phyloP scores from a whole-genome alignment of 1,140 invertebrate genomes.

The Daktulosphaira vitifoliae region DNA sequence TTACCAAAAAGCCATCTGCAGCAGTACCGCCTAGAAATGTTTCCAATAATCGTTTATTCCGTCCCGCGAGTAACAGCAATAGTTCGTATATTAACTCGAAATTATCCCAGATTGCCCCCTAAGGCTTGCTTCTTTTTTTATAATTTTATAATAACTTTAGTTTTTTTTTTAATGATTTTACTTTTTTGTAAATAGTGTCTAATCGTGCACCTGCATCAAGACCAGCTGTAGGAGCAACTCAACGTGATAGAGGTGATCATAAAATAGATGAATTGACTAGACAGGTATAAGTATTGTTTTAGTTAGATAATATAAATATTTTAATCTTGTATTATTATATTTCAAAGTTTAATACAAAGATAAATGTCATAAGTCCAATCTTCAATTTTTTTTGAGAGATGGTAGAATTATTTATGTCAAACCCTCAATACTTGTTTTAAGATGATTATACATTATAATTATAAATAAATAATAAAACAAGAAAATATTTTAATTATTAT shows the following conservation, averaged over 20 bases:
- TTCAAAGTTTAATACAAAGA: no score
- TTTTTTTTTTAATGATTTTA: not conserved
- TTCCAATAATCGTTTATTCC: constrained; percentile 22
- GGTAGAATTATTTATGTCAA: no score
- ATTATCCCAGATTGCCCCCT: constrained; percentile 27
- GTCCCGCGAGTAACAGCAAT: constrained; percentile 29
- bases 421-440: no score
- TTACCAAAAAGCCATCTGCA: constrained; percentile 23
- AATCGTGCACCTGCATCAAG: constrained; percentile 39
- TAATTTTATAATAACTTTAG: not conserved
- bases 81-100: constrained; percentile 31
- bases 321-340: no score
- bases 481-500: no score
- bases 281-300: constrained; percentile 42
- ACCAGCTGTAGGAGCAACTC: constrained; percentile 40
- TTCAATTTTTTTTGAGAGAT: no score
- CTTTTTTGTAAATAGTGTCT: constrained; percentile 7
- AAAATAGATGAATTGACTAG: constrained; percentile 57
- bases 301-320: not conserved
- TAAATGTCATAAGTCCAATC: no score
- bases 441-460: no score
- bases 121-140: constrained; percentile 12
- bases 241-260: constrained; percentile 44
- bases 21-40: constrained; percentile 30
- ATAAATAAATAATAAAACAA: no score